Conservation (phyloP, 2,888 invertebrate species). For the Drosophila falleni region DNA sequence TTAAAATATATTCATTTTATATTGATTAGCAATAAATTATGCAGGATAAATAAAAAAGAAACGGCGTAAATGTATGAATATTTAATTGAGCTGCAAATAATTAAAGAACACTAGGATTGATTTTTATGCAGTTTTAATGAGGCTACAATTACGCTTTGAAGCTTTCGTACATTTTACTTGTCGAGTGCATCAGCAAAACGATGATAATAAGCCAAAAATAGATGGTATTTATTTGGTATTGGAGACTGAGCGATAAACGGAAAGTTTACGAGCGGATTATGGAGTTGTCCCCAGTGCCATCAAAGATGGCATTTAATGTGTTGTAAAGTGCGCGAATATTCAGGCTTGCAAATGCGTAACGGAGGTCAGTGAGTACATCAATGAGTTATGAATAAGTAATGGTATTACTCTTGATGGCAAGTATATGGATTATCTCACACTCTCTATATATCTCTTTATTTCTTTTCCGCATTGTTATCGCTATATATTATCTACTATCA, state of each 20-base stretch:
- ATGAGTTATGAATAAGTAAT: slow-evolving; percentile 53
- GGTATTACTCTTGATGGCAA: neutral
- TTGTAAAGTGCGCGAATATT: slow-evolving; percentile 35
- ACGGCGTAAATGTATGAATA: slow-evolving; percentile 6
- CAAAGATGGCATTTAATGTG: slow-evolving; percentile 52
- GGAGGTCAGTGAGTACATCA: slow-evolving; percentile 27
- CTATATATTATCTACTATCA: neutral
- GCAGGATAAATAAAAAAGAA: neutral
- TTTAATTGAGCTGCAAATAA: neutral
- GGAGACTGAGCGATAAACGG: slow-evolving; percentile 46
- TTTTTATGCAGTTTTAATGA: neutral
- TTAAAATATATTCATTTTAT: neutral
- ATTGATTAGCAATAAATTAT: neutral
- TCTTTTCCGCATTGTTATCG: neutral
- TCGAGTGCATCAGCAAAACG: slow-evolving; percentile 20
- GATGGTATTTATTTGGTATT: slow-evolving; percentile 39
- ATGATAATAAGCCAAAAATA: slow-evolving; percentile 22
- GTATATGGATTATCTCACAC: neutral
- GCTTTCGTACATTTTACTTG: slow-evolving; percentile 11
- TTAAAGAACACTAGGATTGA: neutral
- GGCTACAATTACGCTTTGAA: neutral
- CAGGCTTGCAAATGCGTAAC: neutral
- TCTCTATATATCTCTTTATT: neutral
- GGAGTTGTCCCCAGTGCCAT: slow-evolving; percentile 28
- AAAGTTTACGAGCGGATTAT: slow-evolving; percentile 60